phyloP scores from a whole-genome alignment of 2,113 vertebrate genomes.

The Lophius piscatorius region DNA sequence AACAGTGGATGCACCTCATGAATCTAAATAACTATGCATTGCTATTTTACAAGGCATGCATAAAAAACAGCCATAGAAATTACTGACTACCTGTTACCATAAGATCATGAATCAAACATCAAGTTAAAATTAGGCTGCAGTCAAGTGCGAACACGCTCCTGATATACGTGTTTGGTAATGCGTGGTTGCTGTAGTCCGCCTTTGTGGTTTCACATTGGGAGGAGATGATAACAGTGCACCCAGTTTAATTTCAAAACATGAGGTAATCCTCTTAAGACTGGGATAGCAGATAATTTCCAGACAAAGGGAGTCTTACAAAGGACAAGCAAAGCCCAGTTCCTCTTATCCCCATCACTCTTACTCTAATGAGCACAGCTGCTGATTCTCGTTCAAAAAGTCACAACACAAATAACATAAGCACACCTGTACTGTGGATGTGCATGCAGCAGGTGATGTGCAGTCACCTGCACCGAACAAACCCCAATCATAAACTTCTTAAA shows the following conservation, averaged over 20 bases:
- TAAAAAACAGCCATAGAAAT: constrained; percentile 10
- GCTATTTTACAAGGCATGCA: constrained; percentile 3
- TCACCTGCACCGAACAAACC: too few species aligned
- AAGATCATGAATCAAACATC: constrained; percentile 18
- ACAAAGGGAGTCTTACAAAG: constrained; percentile 51
- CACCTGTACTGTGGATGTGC: not conserved
- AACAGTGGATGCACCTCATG: constrained; percentile 13
- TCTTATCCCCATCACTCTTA: constrained; percentile 4
- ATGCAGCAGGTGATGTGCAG: too few species aligned
- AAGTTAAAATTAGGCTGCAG: constrained; percentile 16
- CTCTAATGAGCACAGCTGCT: not conserved
- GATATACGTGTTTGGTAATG: constrained; percentile 30
- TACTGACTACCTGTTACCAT: constrained; percentile 18
- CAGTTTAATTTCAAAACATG: constrained; percentile 66
- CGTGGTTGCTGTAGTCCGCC: constrained; percentile 18
- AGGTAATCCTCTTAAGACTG: constrained; percentile 71
- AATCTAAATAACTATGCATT: constrained; percentile 32
- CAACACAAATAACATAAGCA: constrained; percentile 1
- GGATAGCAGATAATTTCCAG: constrained; percentile 63
- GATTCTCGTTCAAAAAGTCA: too few species aligned
- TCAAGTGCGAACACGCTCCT: not conserved
- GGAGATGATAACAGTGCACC: constrained; percentile 50
- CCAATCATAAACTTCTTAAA: constrained; percentile 30
- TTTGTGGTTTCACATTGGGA: constrained; percentile 18
- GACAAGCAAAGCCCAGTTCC: constrained; percentile 18